Evolutionary conservation across 2,797 vertebrate genomes (phyloP).

Genomic region (Urophycis tenuis): DNA sequence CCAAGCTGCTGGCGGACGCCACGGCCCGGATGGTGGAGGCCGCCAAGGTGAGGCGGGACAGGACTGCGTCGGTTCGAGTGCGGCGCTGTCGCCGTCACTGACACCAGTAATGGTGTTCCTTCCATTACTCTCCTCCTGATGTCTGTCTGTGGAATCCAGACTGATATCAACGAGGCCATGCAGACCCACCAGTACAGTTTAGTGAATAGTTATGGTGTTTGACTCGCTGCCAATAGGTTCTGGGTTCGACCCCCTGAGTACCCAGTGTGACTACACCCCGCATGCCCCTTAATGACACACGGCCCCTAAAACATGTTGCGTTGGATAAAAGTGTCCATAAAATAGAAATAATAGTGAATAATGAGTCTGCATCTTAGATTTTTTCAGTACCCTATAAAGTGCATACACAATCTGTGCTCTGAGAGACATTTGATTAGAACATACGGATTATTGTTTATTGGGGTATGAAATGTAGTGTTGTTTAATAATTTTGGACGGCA

Average conservation of each 20-base stretch:
- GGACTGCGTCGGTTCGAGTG: background rate
- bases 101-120: too few species aligned
- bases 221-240: background rate
- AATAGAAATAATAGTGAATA: background rate
- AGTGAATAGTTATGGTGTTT: background rate
- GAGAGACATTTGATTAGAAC: background rate
- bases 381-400: background rate
- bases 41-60: slow-evolving; percentile 78
- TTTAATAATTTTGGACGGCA: slow-evolving; percentile 21
- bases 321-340: background rate
- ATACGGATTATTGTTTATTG: slow-evolving; percentile 2
- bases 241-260: background rate
- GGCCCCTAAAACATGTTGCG: background rate
- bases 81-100: too few species aligned
- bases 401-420: background rate
- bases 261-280: background rate
- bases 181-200: background rate
- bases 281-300: background rate
- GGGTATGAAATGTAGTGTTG: background rate
- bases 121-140: too few species aligned
- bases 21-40: slow-evolving; percentile 99
- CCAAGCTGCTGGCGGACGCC: slow-evolving; percentile 94
- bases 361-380: background rate
- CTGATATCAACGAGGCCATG: background rate
- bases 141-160: too few species aligned